Percentiles rank a stretch among this genome's conserved stretches.
These are phyloP conservation scores for Drosophila algonquin DNA, from an alignment of 2,888 invertebrate species.

Conservation along the genomic window DNA sequence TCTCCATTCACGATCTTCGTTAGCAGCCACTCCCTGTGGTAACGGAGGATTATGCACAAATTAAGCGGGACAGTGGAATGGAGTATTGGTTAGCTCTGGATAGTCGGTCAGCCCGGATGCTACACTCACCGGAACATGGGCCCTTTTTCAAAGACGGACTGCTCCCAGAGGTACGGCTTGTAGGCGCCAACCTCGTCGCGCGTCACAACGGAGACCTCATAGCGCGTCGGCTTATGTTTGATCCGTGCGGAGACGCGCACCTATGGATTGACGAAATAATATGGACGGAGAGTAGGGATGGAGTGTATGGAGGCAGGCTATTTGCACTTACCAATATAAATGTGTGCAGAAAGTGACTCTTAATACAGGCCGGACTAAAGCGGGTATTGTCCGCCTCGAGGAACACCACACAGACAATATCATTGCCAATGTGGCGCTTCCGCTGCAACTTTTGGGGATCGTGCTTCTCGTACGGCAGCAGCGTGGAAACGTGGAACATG, in stretches of 20 bases:
- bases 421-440: conserved; percentile 96
- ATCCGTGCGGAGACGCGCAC: conserved; percentile 94
- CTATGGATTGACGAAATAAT: conserved; percentile 75
- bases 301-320: accelerated
- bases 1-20: conserved; percentile 98
- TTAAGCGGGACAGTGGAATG: background rate
- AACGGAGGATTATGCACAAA: too few species aligned
- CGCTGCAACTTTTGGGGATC: conserved; percentile 96
- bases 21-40: conserved; percentile 91
- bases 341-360: conserved; percentile 97
- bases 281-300: background rate
- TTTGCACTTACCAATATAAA: conserved; percentile 88
- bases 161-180: conserved; percentile 97
- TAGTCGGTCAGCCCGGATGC: background rate
- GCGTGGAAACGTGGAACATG: conserved; percentile 97
- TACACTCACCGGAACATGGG: conserved; percentile 92
- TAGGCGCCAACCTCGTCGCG: conserved; percentile 97
- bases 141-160: conserved; percentile 96
- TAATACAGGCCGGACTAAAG: conserved; percentile 96
- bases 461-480: conserved; percentile 95
- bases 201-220: conserved; percentile 96
- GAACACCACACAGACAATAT: conserved; percentile 97
- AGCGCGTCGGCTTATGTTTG: conserved; percentile 93
- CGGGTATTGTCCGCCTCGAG: conserved; percentile 96
- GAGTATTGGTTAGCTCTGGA: background rate